Evolutionary conservation across 2,797 vertebrate genomes (phyloP).

Genomic region (Perodicticus potto): DNA sequence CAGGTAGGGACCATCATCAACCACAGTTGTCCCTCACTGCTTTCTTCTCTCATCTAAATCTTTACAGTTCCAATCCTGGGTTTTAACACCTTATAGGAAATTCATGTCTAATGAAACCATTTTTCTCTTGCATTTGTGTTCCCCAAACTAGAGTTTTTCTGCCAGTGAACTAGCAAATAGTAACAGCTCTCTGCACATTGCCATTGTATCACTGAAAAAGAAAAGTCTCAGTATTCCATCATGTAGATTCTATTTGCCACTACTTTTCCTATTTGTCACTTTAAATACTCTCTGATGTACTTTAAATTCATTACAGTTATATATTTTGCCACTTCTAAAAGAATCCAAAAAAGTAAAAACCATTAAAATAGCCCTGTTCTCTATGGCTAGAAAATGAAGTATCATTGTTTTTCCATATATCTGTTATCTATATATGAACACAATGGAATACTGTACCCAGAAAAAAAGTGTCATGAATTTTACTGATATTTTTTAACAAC

Average conservation of each 20-base stretch:
- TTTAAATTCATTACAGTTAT: conserved; percentile 18
- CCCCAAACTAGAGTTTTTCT: not conserved
- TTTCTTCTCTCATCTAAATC: not conserved
- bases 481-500: conserved; percentile 43
- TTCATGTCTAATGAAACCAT: not conserved
- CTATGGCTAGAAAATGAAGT: not conserved
- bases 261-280: not conserved
- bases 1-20: not conserved
- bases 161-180: not conserved
- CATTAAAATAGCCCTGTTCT: not conserved
- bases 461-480: not conserved
- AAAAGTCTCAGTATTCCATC: not conserved
- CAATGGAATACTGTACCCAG: not conserved
- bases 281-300: not conserved
- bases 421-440: not conserved
- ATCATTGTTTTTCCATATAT: not conserved
- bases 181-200: not conserved
- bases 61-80: not conserved
- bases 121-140: not conserved
- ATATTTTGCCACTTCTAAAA: conserved; percentile 37
- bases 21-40: not conserved
- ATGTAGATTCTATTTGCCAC: not conserved
- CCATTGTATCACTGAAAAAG: not conserved
- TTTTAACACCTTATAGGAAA: not conserved
- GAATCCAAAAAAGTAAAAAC: conserved; percentile 30